Evolutionary conservation across 2,888 invertebrate genomes (phyloP).

Genomic region (Lymantria dispar): DNA sequence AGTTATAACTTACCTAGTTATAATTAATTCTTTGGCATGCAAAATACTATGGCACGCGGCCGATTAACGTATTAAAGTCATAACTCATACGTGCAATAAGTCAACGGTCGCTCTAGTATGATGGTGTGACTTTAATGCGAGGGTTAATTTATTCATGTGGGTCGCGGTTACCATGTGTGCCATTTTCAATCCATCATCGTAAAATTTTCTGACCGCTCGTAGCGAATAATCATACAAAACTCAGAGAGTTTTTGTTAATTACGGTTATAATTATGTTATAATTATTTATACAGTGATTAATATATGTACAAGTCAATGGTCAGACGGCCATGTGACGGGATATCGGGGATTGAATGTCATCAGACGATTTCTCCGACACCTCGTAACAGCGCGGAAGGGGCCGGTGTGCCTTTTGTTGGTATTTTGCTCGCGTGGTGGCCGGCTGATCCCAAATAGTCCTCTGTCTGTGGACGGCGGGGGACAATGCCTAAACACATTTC

Average conservation of each 20-base stretch:
- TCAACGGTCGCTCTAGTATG: slow-evolving; percentile 27
- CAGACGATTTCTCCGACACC: too few species aligned
- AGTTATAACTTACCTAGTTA: neutral
- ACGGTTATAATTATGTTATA: neutral
- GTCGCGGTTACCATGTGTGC: slow-evolving; percentile 30
- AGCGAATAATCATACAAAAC: slow-evolving; percentile 23
- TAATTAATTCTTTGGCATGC: slow-evolving; percentile 25
- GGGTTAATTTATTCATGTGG: slow-evolving; percentile 44
- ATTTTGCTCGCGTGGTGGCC: too few species aligned
- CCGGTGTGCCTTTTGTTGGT: too few species aligned
- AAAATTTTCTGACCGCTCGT: slow-evolving; percentile 29
- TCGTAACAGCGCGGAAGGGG: too few species aligned
- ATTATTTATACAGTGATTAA: too few species aligned
- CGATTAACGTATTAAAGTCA: slow-evolving; percentile 28
- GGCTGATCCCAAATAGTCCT: too few species aligned
- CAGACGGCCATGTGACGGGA: too few species aligned
- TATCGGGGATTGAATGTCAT: too few species aligned
- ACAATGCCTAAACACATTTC: too few species aligned
- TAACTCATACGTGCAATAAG: slow-evolving; percentile 35
- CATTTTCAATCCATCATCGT: slow-evolving; percentile 43
- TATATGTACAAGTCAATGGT: too few species aligned
- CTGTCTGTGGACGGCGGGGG: too few species aligned
- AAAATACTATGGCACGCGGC: slow-evolving; percentile 28
- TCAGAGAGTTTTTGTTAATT: slow-evolving; percentile 4
- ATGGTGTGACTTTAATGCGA: slow-evolving; percentile 36